Evolutionary conservation across 2,797 vertebrate genomes (phyloP).

Genomic region (Danio tinwini): DNA sequence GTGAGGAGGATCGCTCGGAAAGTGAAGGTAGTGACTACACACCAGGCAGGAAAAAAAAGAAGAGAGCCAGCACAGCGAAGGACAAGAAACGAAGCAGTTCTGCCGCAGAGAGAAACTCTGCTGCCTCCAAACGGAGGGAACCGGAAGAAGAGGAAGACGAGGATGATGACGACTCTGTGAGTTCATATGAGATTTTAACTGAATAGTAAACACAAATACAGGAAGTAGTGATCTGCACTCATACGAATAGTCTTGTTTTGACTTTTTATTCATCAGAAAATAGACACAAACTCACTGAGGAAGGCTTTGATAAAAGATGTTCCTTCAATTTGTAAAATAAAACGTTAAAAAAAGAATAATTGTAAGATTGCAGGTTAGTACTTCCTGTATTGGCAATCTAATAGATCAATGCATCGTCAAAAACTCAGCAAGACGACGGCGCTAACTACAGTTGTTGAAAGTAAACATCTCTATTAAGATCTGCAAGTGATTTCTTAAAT

Average conservation of each 20-base stretch:
- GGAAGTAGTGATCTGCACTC: background rate
- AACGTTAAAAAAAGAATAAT: too few relatives aligned
- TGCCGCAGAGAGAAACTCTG: conserved; percentile 63
- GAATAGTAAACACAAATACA: background rate
- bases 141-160: conserved; percentile 83
- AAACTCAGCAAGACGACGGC: too few relatives aligned
- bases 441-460: too few relatives aligned
- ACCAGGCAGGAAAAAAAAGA: conserved; percentile 96
- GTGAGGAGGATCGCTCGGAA: conserved; percentile 82
- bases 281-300: too few relatives aligned
- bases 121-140: conserved; percentile 86
- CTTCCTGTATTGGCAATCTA: too few relatives aligned
- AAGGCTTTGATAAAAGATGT: too few relatives aligned
- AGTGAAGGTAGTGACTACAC: conserved; percentile 98
- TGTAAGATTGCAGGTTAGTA: too few relatives aligned
- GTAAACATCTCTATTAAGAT: too few relatives aligned
- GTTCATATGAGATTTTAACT: conserved; percentile 26
- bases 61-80: conserved; percentile 84
- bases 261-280: too few relatives aligned
- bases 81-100: conserved; percentile 87
- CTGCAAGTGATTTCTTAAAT: background rate
- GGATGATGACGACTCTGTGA: conserved; percentile 88
- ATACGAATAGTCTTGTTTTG: background rate
- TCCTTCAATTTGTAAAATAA: too few relatives aligned
- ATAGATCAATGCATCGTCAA: too few relatives aligned